Evolutionary conservation across 2,113 vertebrate species (phyloP), one percentile per base, ranked within the genome.

Genomic region (Mirounga angustirostris): DNA sequence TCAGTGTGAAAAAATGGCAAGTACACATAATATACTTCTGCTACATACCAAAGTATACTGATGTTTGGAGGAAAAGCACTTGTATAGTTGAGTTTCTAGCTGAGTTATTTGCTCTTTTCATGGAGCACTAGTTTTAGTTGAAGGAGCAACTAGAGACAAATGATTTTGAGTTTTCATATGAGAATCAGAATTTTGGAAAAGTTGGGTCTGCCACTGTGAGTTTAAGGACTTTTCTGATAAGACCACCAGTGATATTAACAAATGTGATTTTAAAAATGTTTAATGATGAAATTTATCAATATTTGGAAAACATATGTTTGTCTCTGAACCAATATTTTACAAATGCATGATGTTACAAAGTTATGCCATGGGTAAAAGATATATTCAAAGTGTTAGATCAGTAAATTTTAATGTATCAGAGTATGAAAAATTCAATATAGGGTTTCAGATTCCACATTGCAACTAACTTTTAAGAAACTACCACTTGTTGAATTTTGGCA

Each of bases 161-260:
- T 74, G 12, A 9, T 91, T 93, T 82, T 80, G 36, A 50, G 30
- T 58, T 96, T 89, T 73, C 46, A 30, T 79, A 19, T 90, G 76
- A 83, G 85, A 94, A 86, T 92, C 40, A 59, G n/a, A 74, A 71
- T 93, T 94, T 95, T 84, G 81, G 61, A 81, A 97, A 85, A 65
- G 90, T 73, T 61, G 40, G 7, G 9, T 79, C n/a, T 83, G 7
- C 30, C 28, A 50, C 30, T 65, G 10, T 81, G 91, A 74, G 3
- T 63, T 46, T 71, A 19, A 21, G 33, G 12, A 4, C 18, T 96
- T 94, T 98, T 96, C 8, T 84, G 40, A 84, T 96, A 24, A 92
- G 43, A 89, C 46, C 58, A 36, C 21, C 22, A 59, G 78, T 95
- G 40, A 67, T 84, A 26, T 14, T 91, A 84, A 89, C 7, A 80